Evolutionary conservation across 2,888 invertebrate genomes (phyloP), one percentile per base, ranked within the genome.

Genomic region (Sphinx pinastri): DNA sequence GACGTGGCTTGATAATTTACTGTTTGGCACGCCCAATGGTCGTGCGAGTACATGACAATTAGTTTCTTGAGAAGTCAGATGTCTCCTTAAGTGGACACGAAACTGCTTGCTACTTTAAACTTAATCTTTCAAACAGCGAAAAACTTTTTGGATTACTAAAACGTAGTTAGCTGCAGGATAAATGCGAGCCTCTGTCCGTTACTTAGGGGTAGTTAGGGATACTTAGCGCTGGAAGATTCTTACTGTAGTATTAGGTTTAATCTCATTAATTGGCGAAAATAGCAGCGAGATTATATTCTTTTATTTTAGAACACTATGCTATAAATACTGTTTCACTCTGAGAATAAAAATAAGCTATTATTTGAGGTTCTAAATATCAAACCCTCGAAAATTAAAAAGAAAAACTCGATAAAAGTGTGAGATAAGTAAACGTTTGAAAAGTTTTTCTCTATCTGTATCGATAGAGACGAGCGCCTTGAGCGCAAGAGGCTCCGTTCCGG

Each of bases 401-500:
- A 25, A 63, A 60, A 63, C 54, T 11, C 13, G 52, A 60, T 67
- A 58, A 67, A 58, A 67, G 25, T 57, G 19, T 25, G 19, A 51
- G 55, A 57, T 66, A 67, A 70, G 67, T 52, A 19, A 57, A 57
- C 16, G 58, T 70, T 52, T 45, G 67, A 67, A 58, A 67, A 70
- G 67, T 67, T 67, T 66, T 67, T 67, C 67, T 67, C 67, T 70
- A 67, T 70, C 57, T 70, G 67, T 70, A 71, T 68, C 59, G 76
- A 73, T 74, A 72, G 70, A 68, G 58, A 54, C 68, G 70, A 63
- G 71, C 71, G 73, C 72, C 73, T 70, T 72, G 75, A 72, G 75
- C 73, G 74, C 73, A 75, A 74, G 72, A 72, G 74, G 71, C 72
- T 71, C 68, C 76, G 85, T 85, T 84, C 81, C 83, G 82, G 78